phyloP scores from a whole-genome alignment of 2,113 vertebrate genomes.

The Mesocricetus auratus region DNA sequence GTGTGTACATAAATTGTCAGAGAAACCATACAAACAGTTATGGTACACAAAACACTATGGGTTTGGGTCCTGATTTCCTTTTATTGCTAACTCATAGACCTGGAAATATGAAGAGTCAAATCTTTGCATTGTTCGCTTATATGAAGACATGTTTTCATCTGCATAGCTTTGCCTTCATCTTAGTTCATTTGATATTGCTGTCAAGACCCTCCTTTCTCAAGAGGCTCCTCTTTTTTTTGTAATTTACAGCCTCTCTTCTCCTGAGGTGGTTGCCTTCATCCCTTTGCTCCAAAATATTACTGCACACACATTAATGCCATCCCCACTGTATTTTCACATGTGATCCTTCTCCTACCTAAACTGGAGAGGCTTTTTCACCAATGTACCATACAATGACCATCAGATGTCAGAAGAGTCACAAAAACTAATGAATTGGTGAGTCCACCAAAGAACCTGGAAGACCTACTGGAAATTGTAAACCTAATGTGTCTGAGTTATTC shows the following conservation, averaged over 20 bases:
- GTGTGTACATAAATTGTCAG: not conserved
- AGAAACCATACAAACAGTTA: not conserved
- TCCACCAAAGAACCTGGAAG: not conserved
- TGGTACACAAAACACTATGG: not conserved
- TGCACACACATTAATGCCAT: not conserved
- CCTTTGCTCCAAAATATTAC: not conserved
- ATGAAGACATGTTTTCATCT: conserved; percentile 19
- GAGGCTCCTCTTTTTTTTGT: not conserved
- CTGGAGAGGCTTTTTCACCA: not conserved
- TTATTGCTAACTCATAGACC: conserved; percentile 24
- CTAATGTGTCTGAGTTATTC: not conserved
- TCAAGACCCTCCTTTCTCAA: not conserved
- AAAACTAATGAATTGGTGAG: not conserved
- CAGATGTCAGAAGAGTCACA: not conserved
- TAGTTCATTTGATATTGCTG: not conserved
- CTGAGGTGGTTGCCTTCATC: not conserved
- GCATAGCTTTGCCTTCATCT: not conserved
- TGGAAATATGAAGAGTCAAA: not conserved
- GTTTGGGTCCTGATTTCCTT: conserved; percentile 10
- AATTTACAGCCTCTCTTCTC: not conserved
- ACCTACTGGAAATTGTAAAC: not conserved
- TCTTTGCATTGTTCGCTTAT: not conserved
- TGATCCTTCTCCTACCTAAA: not conserved
- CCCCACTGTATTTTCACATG: not conserved
- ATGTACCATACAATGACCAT: not conserved